Conservation (phyloP, 2,797 vertebrate genomes). For the Eutrigla gurnardus region DNA sequence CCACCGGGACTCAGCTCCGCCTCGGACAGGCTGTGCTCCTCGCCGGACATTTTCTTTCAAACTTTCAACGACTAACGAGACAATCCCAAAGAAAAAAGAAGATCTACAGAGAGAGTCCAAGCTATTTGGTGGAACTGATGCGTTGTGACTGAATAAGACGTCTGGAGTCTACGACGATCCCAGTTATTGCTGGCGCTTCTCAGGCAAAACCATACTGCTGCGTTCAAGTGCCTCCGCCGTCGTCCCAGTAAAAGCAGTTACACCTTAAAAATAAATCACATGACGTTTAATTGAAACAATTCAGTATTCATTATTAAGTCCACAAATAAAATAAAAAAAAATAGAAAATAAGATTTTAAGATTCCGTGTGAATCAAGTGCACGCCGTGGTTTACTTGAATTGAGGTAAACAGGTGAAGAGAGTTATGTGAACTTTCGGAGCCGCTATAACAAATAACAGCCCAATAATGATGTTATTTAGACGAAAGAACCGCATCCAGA, state of each 20-base stretch:
- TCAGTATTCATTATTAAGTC: neutral
- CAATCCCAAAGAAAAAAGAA: slow-evolving; percentile 19
- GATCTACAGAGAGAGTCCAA: slow-evolving; percentile 7
- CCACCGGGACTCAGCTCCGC: slow-evolving; percentile 96
- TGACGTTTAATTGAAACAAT: slow-evolving; percentile 1
- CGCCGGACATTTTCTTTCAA: slow-evolving; percentile 83
- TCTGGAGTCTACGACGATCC: slow-evolving; percentile 21
- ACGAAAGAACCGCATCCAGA: neutral
- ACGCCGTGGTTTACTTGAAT: neutral
- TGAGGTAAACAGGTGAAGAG: neutral
- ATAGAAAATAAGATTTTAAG: neutral
- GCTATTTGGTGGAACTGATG: slow-evolving; percentile 6
- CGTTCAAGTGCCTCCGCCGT: slow-evolving; percentile 59
- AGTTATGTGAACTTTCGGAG: neutral
- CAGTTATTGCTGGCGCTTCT: slow-evolving; percentile 58
- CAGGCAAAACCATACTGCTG: slow-evolving; percentile 66
- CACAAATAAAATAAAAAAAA: neutral
- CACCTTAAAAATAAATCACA: slow-evolving; percentile 56
- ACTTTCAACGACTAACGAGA: slow-evolving; percentile 16
- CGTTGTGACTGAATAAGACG: slow-evolving; percentile 19
- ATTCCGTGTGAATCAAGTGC: slow-evolving; percentile 4
- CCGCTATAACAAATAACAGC: neutral
- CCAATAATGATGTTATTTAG: slow-evolving; percentile 6
- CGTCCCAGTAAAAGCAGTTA: slow-evolving; percentile 41
- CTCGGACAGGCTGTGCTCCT: slow-evolving; percentile 97